These are phyloP conservation scores for Cryptotis parvus DNA, from an alignment of 2,113 vertebrate species.

Conservation along the genomic window DNA sequence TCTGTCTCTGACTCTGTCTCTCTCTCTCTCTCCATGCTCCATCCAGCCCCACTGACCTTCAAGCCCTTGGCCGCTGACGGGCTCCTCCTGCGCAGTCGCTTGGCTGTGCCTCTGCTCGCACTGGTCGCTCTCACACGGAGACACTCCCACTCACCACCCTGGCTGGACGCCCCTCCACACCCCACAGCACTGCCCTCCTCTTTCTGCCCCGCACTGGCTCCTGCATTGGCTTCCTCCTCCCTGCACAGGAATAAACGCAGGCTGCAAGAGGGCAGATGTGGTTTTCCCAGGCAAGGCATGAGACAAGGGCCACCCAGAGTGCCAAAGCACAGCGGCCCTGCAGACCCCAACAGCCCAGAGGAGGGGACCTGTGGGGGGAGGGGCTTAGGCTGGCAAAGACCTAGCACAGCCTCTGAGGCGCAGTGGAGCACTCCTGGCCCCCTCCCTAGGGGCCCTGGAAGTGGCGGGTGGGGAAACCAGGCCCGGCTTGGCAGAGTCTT, in stretches of 20 bases:
- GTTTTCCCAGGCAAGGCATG: not conserved
- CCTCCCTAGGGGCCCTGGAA: not conserved
- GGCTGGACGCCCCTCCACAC: not conserved
- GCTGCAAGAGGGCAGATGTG: not conserved
- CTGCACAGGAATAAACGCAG: not conserved
- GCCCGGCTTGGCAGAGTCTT: slow-evolving; percentile 66
- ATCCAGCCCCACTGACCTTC: not conserved
- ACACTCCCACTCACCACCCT: not conserved
- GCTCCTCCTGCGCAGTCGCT: slow-evolving; percentile 8
- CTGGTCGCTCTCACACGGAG: slow-evolving; percentile 13
- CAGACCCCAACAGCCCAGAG: not conserved
- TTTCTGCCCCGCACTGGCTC: no score
- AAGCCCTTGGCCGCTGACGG: not conserved
- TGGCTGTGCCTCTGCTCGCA: no score
- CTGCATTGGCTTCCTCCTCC: not conserved
- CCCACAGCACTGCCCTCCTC: no score
- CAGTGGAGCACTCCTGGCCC: not conserved
- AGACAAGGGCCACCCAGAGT: not conserved
- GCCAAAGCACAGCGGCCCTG: not conserved
- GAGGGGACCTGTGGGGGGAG: not conserved
- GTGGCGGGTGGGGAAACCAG: slow-evolving; percentile 58
- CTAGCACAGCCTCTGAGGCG: not conserved
- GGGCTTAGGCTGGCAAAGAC: not conserved
- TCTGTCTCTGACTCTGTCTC: no score
- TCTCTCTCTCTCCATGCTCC: not conserved